Conservation (phyloP, 2,797 vertebrate genomes). For the Tapera naevia region DNA sequence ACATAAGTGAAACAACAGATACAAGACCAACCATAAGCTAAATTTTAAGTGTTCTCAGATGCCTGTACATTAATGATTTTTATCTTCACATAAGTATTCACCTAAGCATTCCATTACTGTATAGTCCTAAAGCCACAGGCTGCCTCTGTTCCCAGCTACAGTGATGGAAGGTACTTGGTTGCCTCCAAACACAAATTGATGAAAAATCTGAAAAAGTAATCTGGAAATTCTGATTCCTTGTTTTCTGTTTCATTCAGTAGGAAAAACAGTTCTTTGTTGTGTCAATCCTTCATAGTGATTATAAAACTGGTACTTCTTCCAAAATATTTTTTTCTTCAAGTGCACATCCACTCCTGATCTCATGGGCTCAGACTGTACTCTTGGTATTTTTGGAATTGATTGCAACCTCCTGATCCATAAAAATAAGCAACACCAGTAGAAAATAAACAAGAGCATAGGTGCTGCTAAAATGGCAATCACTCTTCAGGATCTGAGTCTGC, state of each 20-base stretch:
- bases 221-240: neutral
- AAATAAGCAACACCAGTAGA: neutral
- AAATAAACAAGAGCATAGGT: neutral
- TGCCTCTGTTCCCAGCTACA: neutral
- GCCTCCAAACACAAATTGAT: neutral
- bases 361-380: neutral
- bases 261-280: neutral
- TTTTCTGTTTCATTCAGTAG: neutral
- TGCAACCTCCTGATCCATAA: neutral
- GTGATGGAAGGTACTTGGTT: neutral
- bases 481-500: neutral
- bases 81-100: neutral
- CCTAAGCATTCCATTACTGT: neutral
- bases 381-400: neutral
- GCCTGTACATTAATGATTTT: slow-evolving; percentile 16
- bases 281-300: neutral
- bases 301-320: neutral
- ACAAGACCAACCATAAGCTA: slow-evolving; percentile 4
- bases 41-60: neutral
- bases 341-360: neutral
- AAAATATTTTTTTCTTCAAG: neutral
- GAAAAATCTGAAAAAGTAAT: neutral
- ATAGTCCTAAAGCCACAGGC: neutral
- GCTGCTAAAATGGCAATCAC: neutral
- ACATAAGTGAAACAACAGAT: neutral